phyloP scores from a whole-genome alignment of 2,888 invertebrate species.

The Tinea pellionella region DNA sequence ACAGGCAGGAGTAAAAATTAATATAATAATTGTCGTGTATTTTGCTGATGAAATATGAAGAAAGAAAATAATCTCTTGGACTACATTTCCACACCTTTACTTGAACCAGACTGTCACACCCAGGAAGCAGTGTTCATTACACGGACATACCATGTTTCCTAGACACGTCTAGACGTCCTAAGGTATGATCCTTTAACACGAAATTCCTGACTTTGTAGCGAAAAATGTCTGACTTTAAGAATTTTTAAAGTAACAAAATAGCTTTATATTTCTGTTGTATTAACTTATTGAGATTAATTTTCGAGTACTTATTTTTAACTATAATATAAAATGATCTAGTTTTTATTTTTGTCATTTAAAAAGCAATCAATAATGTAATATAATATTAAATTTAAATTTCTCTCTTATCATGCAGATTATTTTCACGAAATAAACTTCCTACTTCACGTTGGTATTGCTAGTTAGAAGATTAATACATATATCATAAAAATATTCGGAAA shows the following conservation, averaged over 20 bases:
- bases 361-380: too few species aligned
- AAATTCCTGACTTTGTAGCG: neutral
- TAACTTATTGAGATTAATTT: too few species aligned
- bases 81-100: neutral
- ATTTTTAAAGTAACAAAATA: neutral
- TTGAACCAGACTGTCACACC: neutral
- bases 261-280: neutral
- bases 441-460: neutral
- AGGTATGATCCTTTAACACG: slow-evolving; percentile 8
- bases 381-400: too few species aligned
- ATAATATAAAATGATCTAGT: too few species aligned
- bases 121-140: neutral
- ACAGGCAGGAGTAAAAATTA: too few species aligned
- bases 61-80: neutral
- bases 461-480: neutral
- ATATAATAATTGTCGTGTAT: too few species aligned
- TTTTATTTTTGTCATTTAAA: too few species aligned
- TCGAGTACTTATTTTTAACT: too few species aligned
- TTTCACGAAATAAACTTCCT: too few species aligned
- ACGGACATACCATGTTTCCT: neutral
- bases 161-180: slow-evolving; percentile 9
- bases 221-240: neutral
- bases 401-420: too few species aligned
- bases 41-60: too few species aligned
- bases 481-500: neutral